A percentile compares a stretch with the other conserved stretches of the same genome.
phyloP scores from a whole-genome alignment of 1,140 invertebrate species.

The Hirudo medicinalis region DNA sequence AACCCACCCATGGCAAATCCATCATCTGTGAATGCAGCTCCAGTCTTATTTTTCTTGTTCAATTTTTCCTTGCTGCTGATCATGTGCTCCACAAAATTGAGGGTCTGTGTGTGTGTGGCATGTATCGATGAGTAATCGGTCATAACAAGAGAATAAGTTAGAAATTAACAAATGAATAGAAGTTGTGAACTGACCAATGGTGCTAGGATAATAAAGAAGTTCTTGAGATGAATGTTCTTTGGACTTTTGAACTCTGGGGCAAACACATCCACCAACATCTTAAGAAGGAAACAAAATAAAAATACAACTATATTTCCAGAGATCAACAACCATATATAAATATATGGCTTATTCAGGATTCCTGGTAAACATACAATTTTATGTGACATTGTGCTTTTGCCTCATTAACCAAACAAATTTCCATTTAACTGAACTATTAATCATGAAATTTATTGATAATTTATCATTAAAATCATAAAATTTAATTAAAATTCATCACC shows the following conservation, averaged over 20 bases:
- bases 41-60: slow-evolving; percentile 60
- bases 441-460: too few species aligned
- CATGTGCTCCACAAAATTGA: slow-evolving; percentile 88
- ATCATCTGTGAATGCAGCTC: slow-evolving; percentile 87
- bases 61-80: slow-evolving; percentile 83
- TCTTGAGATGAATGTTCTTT: slow-evolving; percentile 76
- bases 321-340: neutral
- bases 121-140: neutral
- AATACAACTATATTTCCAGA: slow-evolving; percentile 9
- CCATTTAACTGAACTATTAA: too few species aligned
- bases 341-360: too few species aligned
- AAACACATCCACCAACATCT: slow-evolving; percentile 82
- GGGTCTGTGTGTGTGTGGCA: slow-evolving; percentile 46
- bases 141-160: too few species aligned
- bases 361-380: too few species aligned
- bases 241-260: slow-evolving; percentile 66
- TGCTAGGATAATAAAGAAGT: slow-evolving; percentile 86
- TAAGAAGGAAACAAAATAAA: slow-evolving; percentile 26
- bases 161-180: too few species aligned
- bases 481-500: slow-evolving; percentile 34
- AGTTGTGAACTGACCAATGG: slow-evolving; percentile 48
- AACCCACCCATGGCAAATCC: slow-evolving; percentile 83
- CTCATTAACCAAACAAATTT: too few species aligned
- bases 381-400: too few species aligned
- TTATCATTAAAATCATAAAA: neutral